phyloP scores from a whole-genome alignment of 2,797 vertebrate genomes.

The Gymnodraco acuticeps region DNA sequence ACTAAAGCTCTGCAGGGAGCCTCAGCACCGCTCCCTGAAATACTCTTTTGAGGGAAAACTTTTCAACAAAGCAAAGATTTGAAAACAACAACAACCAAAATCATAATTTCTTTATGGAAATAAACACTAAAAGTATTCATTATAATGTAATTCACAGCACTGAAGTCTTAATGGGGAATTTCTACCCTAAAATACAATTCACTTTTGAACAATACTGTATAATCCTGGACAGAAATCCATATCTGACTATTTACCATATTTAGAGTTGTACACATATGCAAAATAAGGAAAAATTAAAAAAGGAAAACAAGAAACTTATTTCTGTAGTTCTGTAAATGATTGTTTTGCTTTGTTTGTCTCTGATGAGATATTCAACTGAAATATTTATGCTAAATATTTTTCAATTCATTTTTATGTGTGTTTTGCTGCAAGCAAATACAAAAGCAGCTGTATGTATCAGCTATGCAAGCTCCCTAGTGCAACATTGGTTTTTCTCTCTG shows the following conservation, averaged over 20 bases:
- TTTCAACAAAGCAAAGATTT: slow-evolving; percentile 34
- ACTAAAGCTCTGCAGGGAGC: slow-evolving; percentile 51
- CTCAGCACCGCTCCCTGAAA: slow-evolving; percentile 16
- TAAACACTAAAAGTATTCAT: slow-evolving; percentile 12
- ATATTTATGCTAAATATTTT: not conserved
- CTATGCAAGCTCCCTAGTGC: not conserved
- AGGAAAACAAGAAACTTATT: not conserved
- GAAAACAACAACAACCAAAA: slow-evolving; percentile 21
- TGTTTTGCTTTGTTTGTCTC: not conserved
- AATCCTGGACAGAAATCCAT: not conserved
- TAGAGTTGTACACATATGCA: not conserved
- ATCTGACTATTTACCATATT: not conserved
- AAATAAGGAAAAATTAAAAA: not conserved
- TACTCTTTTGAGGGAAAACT: slow-evolving; percentile 27
- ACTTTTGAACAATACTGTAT: not conserved
- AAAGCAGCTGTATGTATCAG: not conserved
- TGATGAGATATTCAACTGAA: not conserved
- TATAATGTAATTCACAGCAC: not conserved
- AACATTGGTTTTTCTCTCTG: not conserved
- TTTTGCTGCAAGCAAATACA: no score
- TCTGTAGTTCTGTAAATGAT: no score
- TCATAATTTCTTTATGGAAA: slow-evolving; percentile 16
- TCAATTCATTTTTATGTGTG: not conserved
- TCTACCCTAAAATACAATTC: not conserved
- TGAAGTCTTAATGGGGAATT: not conserved